Evolutionary conservation across 1,140 invertebrate genomes (phyloP), one percentile per base, ranked within the genome.

Genomic region (Neuroterus valhalla): DNA sequence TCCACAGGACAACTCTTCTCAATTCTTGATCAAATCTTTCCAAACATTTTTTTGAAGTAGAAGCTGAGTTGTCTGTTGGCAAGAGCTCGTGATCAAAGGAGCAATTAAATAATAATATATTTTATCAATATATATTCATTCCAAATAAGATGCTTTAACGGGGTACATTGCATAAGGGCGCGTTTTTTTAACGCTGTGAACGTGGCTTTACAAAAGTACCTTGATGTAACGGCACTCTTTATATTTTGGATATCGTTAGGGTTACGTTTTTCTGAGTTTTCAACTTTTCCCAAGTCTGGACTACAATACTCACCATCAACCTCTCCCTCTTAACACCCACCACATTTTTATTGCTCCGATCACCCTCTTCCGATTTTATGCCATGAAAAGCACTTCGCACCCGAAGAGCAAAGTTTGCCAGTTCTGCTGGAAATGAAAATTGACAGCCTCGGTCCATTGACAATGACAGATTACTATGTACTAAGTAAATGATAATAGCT

Each of bases 41-140:
- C 45, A 68, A 19, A 71, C n/a, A 19, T 17, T 23, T 26, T 52
- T 17, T 55, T 19, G 11, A 50, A 12, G 44, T 62, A 21, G 5
- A 21, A 55, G 6, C 66, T 50, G 70, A 66, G 50, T 71, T 70
- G 50, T 76, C 74, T 69, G 78, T 81, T 78, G 74, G 75, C 52
- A 74, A 75, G 68, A 48, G 72, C 70, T 81, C 72, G 44, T 68
- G 71, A 80, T 72, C 42, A 70, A 68, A 74, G 48, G 73, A 80
- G 78, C 74, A 81, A 82, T 81, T 78, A 79, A 77, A 82, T 80
- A 79, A 79, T 81, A 81, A 85, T 84, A 86, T 87, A 88, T 87
- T 89, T 88, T 89, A 89, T 82, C 81, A 86, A 89, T 88, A 88
- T 89, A 88, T 87, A 89, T 89, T 88, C 88, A 88, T 89, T 89